Evolutionary conservation across 2,113 vertebrate species (phyloP), one percentile per base, ranked within the genome.

Genomic region (Gracilinanus agilis): DNA sequence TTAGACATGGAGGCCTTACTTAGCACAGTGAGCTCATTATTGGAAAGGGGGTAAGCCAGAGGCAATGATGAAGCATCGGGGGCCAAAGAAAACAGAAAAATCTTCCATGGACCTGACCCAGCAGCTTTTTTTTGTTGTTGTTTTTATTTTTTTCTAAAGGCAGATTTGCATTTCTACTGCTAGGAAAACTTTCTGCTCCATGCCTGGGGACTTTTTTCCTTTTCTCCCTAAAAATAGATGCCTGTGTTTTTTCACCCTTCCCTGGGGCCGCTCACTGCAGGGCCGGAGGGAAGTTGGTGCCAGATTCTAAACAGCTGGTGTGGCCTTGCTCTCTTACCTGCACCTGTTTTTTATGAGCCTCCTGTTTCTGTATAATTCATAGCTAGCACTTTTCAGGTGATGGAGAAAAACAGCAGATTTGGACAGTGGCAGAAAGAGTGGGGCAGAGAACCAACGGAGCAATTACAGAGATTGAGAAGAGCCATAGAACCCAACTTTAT

Each of bases 181-280:
- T 83, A 83, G n/a, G n/a, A 83, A 83, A 83, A 83, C 67, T 83
- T 83, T 83, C 67, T 83, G 67, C 67, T 83, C 67, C n/a, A 40
- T 23, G n/a, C 67, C 61, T n/a, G 3, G 61, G 23, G 67, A 40
- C n/a, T 83, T 40, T 1, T 21, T 83, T 83, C 13, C 67, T 83
- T 83, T 40, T 83, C 67, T 83, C 67, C n/a, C 67, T 83, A 83
- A 83, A 83, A 40, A 40, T 23, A 83, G 67, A 40, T 83, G 67
- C 19, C 21, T 83, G 40, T 83, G 34, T 83, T 23, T 83, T 83
- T 83, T 40, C n/a, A 40, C 67, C 67, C 67, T 83, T 83, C 67
- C 67, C n/a, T 83, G 67, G 67, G 67, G n/a, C 67, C 34, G 40
- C 67, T 83, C 67, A 83, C 67, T 83, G 67, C n/a, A 40, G 16